phyloP scores from a whole-genome alignment of 2,797 vertebrate species.

The Decapterus maruadsi region DNA sequence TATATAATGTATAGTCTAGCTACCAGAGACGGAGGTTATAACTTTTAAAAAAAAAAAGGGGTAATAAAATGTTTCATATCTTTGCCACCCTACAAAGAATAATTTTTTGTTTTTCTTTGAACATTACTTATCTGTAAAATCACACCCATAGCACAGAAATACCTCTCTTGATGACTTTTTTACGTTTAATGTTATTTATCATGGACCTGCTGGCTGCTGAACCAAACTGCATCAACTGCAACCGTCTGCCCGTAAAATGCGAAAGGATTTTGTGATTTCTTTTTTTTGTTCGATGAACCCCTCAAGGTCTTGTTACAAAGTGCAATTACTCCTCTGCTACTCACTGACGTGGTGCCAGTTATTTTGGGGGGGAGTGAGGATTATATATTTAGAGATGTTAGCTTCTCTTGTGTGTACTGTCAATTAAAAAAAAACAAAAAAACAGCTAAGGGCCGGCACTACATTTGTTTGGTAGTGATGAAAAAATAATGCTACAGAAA shows the following conservation, averaged over 20 bases:
- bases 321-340: conserved; percentile 18
- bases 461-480: conserved; percentile 15
- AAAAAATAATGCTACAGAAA: conserved; percentile 29
- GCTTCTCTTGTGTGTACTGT: conserved; percentile 18
- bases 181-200: conserved; percentile 14
- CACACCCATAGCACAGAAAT: neutral
- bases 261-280: neutral
- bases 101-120: neutral
- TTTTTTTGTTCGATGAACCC: conserved; percentile 24
- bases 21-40: neutral
- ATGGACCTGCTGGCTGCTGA: conserved; percentile 14
- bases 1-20: too few species aligned
- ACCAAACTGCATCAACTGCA: conserved; percentile 2
- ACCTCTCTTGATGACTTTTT: conserved; percentile 13
- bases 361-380: conserved; percentile 18
- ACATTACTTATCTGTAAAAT: neutral
- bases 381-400: conserved; percentile 17
- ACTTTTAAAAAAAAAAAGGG: neutral
- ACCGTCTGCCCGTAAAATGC: conserved; percentile 23
- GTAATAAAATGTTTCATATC: neutral
- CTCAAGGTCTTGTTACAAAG: conserved; percentile 25
- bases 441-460: conserved; percentile 1
- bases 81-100: neutral
- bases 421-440: conserved; percentile 4
- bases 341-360: conserved; percentile 11